Evolutionary conservation across 2,113 vertebrate genomes (phyloP), one percentile per base, ranked within the genome.

Genomic region (Myxocyprinus asiaticus): DNA sequence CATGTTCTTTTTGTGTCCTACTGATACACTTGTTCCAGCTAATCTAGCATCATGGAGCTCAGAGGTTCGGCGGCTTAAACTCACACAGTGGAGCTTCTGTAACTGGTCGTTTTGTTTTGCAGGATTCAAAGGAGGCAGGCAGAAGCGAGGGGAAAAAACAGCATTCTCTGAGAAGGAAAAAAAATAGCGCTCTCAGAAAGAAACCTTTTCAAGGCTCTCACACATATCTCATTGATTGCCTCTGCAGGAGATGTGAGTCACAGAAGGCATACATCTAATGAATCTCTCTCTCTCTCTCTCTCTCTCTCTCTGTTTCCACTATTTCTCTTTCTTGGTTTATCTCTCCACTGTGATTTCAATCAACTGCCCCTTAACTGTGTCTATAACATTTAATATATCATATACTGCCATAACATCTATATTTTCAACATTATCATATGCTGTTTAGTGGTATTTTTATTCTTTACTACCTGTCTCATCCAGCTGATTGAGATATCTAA

Each of bases 81-180:
- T 33, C 77, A 75, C 79, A 68, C 64, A 79, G 77, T 71, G 77
- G 43, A 22, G 69, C 78, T 72, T 80, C 69, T 44, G 68, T 81
- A 81, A 81, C 72, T 47, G 71, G 79, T 44, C 55, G 67, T 81
- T 73, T 83, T 83, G 82, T 81, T 81, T 77, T n/a, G 74, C 47
- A 45, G 2, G 8, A 80, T 73, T 77, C 78, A 76, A 71, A 83
- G 77, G 43, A 11, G 48, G 10, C 56, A 68, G 44, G 71, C 71
- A 65, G 55, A 67, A n/a, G 61, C 74, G 51, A 47, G 65, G 9
- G 43, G 58, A 64, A 79, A 51, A 5, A 6, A 33, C 22, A 33
- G 8, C 4, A 22, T 71, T 76, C 67, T 77, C 61, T 48, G 4
- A 56, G 22, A 59, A 79, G 44, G 53, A 63, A 56, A 9, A 9